Conservation (phyloP, 2,113 vertebrate genomes). For the Nannobrachium achirus region DNA sequence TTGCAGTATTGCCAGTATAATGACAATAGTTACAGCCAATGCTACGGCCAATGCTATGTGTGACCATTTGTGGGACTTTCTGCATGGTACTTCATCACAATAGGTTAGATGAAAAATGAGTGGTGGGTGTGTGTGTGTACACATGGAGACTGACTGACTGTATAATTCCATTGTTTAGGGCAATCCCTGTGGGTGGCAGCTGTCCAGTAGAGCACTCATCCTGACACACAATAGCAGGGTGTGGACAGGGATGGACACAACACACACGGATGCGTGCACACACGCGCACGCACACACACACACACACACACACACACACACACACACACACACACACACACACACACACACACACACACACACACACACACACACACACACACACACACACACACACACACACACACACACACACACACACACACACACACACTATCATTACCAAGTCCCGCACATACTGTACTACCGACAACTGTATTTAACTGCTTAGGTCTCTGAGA, state of each 20-base stretch:
- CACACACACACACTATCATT: conserved; percentile 25
- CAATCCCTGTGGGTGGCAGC: conserved; percentile 15
- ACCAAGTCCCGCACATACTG: conserved; percentile 12
- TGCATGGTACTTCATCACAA: background rate
- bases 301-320: conserved; percentile 1
- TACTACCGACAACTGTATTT: conserved; percentile 29
- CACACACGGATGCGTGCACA: too few relatives aligned
- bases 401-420: conserved; percentile 1
- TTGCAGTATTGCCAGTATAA: too few relatives aligned
- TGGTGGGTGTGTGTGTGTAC: background rate
- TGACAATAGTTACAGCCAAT: too few relatives aligned
- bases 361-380: too few relatives aligned
- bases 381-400: too few relatives aligned
- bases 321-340: background rate
- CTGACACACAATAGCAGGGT: conserved; percentile 19
- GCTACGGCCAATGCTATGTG: background rate
- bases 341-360: too few relatives aligned
- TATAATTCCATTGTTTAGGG: conserved; percentile 31
- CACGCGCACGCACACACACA: background rate
- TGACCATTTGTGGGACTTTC: background rate
- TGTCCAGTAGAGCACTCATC: conserved; percentile 17
- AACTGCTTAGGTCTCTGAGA: conserved; percentile 13
- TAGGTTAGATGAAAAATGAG: conserved; percentile 1
- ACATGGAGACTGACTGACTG: background rate
- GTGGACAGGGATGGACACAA: background rate